These are phyloP conservation scores for Drosophila ercepeae DNA, from an alignment of 1,140 invertebrate genomes.

Conservation along the genomic window DNA sequence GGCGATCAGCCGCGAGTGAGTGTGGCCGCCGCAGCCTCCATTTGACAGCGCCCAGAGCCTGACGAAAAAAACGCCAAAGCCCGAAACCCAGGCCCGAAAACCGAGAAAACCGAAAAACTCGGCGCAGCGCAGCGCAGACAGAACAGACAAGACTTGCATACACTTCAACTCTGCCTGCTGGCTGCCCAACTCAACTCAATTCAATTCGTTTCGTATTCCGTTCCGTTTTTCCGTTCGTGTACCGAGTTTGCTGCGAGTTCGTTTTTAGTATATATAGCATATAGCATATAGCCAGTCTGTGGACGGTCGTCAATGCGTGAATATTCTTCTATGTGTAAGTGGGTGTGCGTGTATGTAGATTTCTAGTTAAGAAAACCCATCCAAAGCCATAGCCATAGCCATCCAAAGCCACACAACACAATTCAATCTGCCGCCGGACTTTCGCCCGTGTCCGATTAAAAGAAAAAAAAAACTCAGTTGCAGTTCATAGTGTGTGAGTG, in stretches of 20 bases:
- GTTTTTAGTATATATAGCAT: constrained; percentile 58
- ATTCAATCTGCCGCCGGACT: constrained; percentile 18
- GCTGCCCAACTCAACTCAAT: constrained; percentile 8
- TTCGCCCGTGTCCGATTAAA: constrained; percentile 49
- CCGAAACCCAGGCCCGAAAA: constrained; percentile 19
- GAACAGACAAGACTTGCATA: constrained; percentile 65
- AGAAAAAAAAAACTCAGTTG: constrained; percentile 60
- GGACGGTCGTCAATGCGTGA: constrained; percentile 75
- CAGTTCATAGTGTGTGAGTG: constrained; percentile 41
- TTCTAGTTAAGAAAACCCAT: constrained; percentile 48
- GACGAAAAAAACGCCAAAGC: constrained; percentile 40
- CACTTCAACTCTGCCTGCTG: constrained; percentile 41
- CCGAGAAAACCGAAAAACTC: constrained; percentile 51
- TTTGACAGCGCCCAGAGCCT: constrained; percentile 36
- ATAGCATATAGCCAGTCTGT: constrained; percentile 78
- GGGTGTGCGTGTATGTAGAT: constrained; percentile 59
- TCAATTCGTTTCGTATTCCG: constrained; percentile 48
- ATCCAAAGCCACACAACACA: constrained; percentile 43
- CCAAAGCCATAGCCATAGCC: constrained; percentile 39
- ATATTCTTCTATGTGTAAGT: constrained; percentile 82
- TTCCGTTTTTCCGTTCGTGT: constrained; percentile 51
- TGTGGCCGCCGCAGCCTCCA: constrained; percentile 17
- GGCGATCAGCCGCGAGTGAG: constrained; percentile 51
- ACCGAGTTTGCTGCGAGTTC: constrained; percentile 73
- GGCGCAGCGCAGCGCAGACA: constrained; percentile 35